These are phyloP conservation scores for Siniperca chuatsi DNA, from an alignment of 2,113 vertebrate species.

Conservation along the genomic window DNA sequence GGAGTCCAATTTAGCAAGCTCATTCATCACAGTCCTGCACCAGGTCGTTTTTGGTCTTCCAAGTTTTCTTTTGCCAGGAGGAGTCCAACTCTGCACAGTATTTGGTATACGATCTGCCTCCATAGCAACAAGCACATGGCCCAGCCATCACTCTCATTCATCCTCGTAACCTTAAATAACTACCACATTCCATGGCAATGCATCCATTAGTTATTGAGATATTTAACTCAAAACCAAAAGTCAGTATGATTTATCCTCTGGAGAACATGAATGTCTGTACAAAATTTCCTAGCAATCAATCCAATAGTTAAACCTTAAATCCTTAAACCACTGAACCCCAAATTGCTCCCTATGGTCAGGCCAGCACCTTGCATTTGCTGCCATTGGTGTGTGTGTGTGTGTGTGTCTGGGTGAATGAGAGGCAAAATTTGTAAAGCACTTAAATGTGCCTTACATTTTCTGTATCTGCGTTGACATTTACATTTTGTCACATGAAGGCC, in stretches of 20 bases:
- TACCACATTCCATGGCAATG: neutral
- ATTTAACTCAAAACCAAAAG: neutral
- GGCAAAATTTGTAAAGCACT: neutral
- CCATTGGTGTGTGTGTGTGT: neutral
- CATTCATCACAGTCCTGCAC: no score
- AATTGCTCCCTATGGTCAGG: neutral
- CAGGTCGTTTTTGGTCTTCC: neutral
- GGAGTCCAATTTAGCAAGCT: no score
- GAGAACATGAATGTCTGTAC: neutral
- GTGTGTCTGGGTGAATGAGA: no score
- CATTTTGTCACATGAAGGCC: conserved; percentile 33
- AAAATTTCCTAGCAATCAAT: neutral
- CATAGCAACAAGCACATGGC: neutral
- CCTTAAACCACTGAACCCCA: neutral
- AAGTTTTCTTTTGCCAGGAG: neutral
- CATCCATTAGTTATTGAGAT: neutral
- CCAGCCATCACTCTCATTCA: neutral
- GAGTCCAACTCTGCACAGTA: neutral
- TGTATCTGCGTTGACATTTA: conserved; percentile 15
- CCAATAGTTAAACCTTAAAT: neutral
- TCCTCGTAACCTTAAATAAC: neutral
- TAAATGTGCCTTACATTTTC: neutral
- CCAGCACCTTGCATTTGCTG: neutral
- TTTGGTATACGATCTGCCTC: neutral
- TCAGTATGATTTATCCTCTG: neutral